These are phyloP conservation scores for Sminthopsis crassicaudata DNA, from an alignment of 2,113 vertebrate species.

Conservation along the genomic window DNA sequence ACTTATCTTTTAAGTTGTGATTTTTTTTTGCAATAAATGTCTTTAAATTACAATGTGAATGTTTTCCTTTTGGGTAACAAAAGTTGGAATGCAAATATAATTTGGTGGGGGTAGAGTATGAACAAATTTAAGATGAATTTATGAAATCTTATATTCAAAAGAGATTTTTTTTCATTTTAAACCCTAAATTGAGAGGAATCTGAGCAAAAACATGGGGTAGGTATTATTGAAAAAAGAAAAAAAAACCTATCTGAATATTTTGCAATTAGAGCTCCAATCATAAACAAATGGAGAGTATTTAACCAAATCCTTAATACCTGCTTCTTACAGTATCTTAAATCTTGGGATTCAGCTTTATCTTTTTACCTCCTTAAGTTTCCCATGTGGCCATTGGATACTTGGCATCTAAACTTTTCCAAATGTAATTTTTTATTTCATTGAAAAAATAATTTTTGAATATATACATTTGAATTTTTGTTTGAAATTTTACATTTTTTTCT, in stretches of 20 bases:
- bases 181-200: neutral
- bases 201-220: neutral
- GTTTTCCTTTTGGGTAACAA: neutral
- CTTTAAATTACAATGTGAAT: neutral
- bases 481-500: neutral
- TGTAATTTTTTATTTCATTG: neutral
- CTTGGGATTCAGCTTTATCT: neutral
- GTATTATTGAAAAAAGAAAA: neutral
- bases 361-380: neutral
- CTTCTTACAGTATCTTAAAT: neutral
- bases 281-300: neutral
- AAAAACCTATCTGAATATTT: neutral
- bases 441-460: neutral
- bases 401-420: neutral
- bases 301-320: neutral
- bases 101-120: neutral
- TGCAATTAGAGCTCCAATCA: neutral
- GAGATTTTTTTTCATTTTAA: neutral
- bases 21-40: neutral
- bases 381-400: neutral
- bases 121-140: neutral
- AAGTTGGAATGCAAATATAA: neutral
- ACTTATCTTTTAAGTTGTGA: neutral
- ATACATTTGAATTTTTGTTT: neutral
- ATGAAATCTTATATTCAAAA: neutral